These are phyloP conservation scores for Penaeus vannamei DNA, from an alignment of 1,140 invertebrate species.

Conservation along the genomic window DNA sequence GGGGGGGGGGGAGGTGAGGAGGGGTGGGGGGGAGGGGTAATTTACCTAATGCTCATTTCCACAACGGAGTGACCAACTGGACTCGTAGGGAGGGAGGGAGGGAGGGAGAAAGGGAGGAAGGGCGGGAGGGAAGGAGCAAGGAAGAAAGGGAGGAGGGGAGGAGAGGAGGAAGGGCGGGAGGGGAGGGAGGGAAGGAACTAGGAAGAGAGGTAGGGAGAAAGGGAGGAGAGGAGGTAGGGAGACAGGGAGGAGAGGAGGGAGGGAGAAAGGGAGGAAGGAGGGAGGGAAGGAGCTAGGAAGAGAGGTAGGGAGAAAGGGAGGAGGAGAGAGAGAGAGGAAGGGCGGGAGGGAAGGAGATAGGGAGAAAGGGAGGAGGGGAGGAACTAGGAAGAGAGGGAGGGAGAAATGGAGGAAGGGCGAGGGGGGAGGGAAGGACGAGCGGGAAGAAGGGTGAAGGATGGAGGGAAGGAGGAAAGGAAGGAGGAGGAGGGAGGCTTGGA, in stretches of 20 bases:
- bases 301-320: too few species aligned
- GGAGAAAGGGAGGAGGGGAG: too few species aligned
- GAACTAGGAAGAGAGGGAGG: too few species aligned
- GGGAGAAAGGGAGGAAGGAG: too few species aligned
- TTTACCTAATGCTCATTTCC: constrained; percentile 60
- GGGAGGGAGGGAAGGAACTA: background rate
- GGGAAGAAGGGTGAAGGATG: too few species aligned
- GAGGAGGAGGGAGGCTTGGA: too few species aligned
- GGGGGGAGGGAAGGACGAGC: too few species aligned
- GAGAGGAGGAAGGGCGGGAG: too few species aligned
- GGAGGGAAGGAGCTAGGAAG: background rate
- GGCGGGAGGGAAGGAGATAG: too few species aligned
- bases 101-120: background rate
- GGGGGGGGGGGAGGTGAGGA: background rate
- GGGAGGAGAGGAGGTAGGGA: background rate
- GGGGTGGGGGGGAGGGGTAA: constrained; percentile 34
- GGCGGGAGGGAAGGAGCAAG: background rate
- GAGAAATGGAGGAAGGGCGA: too few species aligned
- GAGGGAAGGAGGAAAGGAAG: too few species aligned
- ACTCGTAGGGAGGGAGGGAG: background rate
- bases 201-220: background rate
- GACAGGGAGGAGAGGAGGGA: background rate
- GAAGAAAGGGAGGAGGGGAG: background rate
- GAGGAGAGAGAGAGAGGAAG: too few species aligned
- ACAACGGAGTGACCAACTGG: constrained; percentile 46